Conservation (phyloP, 2,888 invertebrate species). For the Altica lythri region DNA sequence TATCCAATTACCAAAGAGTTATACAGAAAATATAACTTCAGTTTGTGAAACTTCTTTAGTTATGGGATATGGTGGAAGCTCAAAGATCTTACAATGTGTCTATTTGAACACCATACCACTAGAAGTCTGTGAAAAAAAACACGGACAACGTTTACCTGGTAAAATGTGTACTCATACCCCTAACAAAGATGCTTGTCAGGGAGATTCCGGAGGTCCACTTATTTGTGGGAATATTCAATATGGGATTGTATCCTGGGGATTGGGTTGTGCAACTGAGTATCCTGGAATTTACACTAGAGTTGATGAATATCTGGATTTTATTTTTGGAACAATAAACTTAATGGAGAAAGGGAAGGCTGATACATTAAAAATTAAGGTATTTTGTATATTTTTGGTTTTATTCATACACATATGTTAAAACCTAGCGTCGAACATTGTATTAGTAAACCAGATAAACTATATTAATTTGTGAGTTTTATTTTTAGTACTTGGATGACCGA, state of each 20-base stretch:
- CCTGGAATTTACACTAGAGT: slow-evolving; percentile 1
- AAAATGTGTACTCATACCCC: not conserved
- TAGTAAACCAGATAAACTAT: too few relatives aligned
- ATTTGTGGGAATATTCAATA: not conserved
- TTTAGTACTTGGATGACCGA: too few relatives aligned
- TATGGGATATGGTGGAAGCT: slow-evolving; percentile 12
- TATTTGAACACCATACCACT: not conserved
- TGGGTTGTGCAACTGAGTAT: not conserved
- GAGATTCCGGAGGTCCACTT: not conserved
- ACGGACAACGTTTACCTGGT: not conserved
- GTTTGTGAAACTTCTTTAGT: not conserved
- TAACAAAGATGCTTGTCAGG: not conserved
- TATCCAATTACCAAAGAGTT: too few relatives aligned
- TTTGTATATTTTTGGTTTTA: too few relatives aligned
- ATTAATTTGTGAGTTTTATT: too few relatives aligned
- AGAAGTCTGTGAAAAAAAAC: not conserved
- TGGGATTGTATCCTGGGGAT: not conserved
- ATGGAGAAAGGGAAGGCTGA: too few relatives aligned
- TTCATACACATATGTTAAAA: too few relatives aligned
- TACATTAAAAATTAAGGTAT: too few relatives aligned
- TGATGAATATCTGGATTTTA: not conserved
- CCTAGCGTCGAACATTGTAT: too few relatives aligned
- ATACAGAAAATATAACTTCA: too few relatives aligned
- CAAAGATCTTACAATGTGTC: slow-evolving; percentile 2
- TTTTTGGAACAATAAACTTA: too few relatives aligned